Base-by-base conservation (phyloP, 2,888 invertebrate species). In the Entomobrya proxima region DNA sequence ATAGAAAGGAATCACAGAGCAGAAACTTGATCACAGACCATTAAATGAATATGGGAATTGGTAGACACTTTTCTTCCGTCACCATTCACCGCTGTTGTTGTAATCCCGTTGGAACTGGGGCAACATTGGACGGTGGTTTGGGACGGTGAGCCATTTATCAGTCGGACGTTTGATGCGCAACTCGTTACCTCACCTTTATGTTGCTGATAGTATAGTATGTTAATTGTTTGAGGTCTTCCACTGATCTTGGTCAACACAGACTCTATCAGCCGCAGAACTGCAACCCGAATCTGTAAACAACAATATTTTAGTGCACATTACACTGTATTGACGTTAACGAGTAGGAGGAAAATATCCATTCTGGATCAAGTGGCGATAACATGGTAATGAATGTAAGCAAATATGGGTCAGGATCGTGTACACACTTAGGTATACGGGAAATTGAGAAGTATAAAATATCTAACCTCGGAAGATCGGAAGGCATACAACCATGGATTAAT, bases 401-500 rank as follows among this genome's bases (percentile, higher is more conserved):
- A 47, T n/a, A 47, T 47, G 13, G 11, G 7, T 15, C 5, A 47
- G 3, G 2, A 13, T 15, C 7, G 11, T 47, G 11, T 15, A 15
- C 21, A n/a, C 2, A 72, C 5, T 50, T 52, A 27, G n/a, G 11
- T 40, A 77, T 11, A 52, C 11, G 6, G 5, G 9, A 64, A n/a
- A 69, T 30, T 40, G 67, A 40, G 13, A 13, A 64, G 4, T 24
- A 7, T 61, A 35, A 61, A 61, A 27, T 27, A 6, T 44, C 77
- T 86, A 89, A 94, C 93, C 90, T 94, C 94, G 0, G 94, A 92
- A 89, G 94, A 94, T 88, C 94, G 93, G 90, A 94, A 94, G 2
- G 94, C 94, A 91, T 94, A 94, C 47, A 94, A 93, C 94, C 94
- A 94, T 0, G 94, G 94, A 90, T 94, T 94, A 84, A 93, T 92